Conservation (phyloP, 1,140 invertebrate genomes). For the Plutomurus gul region DNA sequence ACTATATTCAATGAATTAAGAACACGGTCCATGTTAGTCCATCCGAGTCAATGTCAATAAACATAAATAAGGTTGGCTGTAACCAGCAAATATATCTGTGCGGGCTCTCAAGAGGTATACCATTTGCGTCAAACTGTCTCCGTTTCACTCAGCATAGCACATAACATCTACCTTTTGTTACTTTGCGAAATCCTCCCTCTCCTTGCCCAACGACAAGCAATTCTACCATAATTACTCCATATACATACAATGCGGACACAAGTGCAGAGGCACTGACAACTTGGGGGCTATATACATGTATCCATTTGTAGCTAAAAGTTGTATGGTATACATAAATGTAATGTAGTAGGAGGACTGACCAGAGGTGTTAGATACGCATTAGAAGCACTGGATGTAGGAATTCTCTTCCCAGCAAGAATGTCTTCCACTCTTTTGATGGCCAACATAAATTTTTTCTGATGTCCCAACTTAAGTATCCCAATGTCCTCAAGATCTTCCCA, state of each 20-base stretch:
- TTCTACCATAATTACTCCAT: slow-evolving; percentile 15
- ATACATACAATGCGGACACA: slow-evolving; percentile 12
- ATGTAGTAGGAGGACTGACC: slow-evolving; percentile 2
- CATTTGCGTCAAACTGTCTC: slow-evolving; percentile 19
- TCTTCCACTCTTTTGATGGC: slow-evolving; percentile 97
- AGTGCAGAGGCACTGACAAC: neutral
- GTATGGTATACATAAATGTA: too few relatives aligned
- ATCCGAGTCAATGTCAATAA: slow-evolving; percentile 23
- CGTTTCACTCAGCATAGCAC: neutral
- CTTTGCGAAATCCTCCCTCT: slow-evolving; percentile 5
- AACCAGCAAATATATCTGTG: neutral
- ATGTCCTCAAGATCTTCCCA: slow-evolving; percentile 99
- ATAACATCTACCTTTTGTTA: neutral
- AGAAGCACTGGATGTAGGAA: slow-evolving; percentile 57
- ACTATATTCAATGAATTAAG: too few relatives aligned
- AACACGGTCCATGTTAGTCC: too few relatives aligned
- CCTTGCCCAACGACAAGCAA: neutral
- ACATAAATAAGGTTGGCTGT: neutral
- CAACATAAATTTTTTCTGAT: slow-evolving; percentile 97
- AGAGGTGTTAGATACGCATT: slow-evolving; percentile 47
- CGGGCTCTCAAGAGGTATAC: neutral
- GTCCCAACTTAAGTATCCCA: slow-evolving; percentile 90
- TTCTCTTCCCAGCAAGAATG: slow-evolving; percentile 81
- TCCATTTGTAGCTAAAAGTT: neutral
- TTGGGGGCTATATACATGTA: neutral